Conservation (phyloP, 2,797 vertebrate genomes). For the Crocodylus rhombifer region DNA sequence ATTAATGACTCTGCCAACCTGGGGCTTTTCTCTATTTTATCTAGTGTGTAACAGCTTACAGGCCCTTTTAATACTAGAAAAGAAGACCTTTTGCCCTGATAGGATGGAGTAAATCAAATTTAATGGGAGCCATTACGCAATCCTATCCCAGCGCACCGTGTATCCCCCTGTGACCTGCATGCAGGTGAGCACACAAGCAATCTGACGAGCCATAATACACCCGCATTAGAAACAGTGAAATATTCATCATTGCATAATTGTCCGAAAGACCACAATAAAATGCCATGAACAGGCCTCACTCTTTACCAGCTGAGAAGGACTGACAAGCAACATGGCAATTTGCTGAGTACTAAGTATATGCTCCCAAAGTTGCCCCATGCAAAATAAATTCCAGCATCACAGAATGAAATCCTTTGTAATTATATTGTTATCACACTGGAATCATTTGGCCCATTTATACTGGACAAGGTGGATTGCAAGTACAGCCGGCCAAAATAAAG, state of each 20-base stretch:
- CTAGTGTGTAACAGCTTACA: constrained; percentile 9
- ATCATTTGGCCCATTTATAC: background rate
- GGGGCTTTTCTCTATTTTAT: constrained; percentile 40
- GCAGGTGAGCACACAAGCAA: background rate
- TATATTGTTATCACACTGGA: background rate
- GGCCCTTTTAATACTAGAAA: constrained; percentile 38
- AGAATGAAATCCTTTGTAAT: background rate
- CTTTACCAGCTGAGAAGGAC: background rate
- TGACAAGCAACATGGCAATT: background rate
- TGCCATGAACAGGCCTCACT: background rate
- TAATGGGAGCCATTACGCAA: background rate
- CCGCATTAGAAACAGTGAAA: constrained; percentile 7
- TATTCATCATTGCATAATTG: background rate
- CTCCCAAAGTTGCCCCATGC: background rate
- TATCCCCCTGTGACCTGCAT: background rate
- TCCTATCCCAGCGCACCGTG: background rate
- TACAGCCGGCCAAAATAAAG: background rate
- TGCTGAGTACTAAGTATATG: too few relatives aligned
- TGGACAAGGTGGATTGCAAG: background rate
- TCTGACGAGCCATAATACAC: background rate
- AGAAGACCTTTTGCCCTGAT: constrained; percentile 27
- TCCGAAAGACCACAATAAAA: background rate
- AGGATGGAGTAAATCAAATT: constrained; percentile 45
- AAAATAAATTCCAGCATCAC: background rate
- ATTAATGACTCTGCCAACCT: constrained; percentile 32